Base-by-base conservation (phyloP, 2,888 invertebrate species). In the Clistopyga incitator region DNA sequence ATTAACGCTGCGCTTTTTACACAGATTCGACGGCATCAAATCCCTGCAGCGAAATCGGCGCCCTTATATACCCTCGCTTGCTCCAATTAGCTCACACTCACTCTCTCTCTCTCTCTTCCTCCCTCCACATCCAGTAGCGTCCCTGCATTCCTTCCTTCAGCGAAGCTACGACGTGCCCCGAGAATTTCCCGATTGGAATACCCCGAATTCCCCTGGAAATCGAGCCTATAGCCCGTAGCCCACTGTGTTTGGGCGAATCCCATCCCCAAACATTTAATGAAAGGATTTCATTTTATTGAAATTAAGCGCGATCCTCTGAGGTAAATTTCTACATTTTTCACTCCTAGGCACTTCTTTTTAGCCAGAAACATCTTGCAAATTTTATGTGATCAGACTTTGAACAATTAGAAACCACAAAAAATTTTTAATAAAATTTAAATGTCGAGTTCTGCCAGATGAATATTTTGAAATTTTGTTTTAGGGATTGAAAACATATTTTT, bases 141-240 rank as follows among this genome's bases (percentile, higher is more conserved):
- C 78, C 54, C 64, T 38, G 61, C 80, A 86, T 86, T 86, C 86
- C 86, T 90, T 90, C 89, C 89, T 79, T 84, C 82, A 78, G 86
- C 80, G 86, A 86, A 85, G 88, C 87, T 87, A 84, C 86, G 88
- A 88, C 88, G 88, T 90, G 89, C 88, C 90, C 88, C 76, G 78
- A 90, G 92, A 92, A 92, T 92, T 92, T 90, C 89, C 87, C 91
- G 91, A 92, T 92, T 91, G 91, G 91, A 92, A 92, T 92, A 91
- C 89, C 88, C 86, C 85, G 88, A 87, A 91, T 92, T 90, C 90
- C 89, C 85, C 85, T 75, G 54, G 45, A 82, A 85, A 86, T 86
- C 78, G 82, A 82, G 84, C 78, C 78, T 84, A 82, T 38, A 38
- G 52, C 47, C 56, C 45, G 15, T 67, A 59, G 74, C 54, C 54